Base-by-base conservation (phyloP, 1,140 invertebrate genomes). In the Brachionus rubens region DNA sequence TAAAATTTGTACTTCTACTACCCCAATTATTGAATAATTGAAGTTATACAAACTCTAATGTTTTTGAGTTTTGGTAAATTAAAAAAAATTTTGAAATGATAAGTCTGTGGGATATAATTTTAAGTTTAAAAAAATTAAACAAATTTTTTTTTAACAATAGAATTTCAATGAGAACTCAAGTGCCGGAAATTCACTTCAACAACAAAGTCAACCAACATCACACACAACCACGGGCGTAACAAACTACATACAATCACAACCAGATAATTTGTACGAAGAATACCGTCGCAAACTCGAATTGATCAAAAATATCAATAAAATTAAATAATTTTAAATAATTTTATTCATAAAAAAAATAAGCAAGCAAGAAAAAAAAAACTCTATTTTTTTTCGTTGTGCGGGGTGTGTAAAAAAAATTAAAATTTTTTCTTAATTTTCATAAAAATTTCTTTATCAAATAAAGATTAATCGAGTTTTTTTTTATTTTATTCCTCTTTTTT, bases 121-220 rank as follows among this genome's bases (percentile, higher is more conserved):
- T n/a, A n/a, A n/a, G n/a, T n/a, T n/a, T n/a, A n/a, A n/a, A n/a
- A n/a, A n/a, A n/a, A n/a, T n/a, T n/a, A n/a, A n/a, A 36, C 9
- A 36, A 36, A 9, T 36, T 36, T 30, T n/a, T 56, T 59, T 36
- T 30, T 36, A 12, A 16, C 6, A 16, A 16, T 19, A 72, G 68
- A 72, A 72, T 30, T 72, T 72, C 3, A 72, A 30, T 33, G 68
- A 72, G 40, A 72, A 72, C n/a, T 50, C 50, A 50, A 72, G 46
- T 24, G 50, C 26, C 21, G 21, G 33, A 9, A 36, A 40, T 21
- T 33, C 68, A 0, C 28, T 40, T 10, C 68, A 50, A 26, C 28
- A 30, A n/a, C 46, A 72, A 16, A 48, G 24, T 48, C 46, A 72
- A 72, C 21, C 68, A 54, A 54, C 28, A 10, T 10, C 30, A 33